These are phyloP conservation scores for Chelonia mydas DNA, from an alignment of 2,797 vertebrate species.

Conservation along the genomic window DNA sequence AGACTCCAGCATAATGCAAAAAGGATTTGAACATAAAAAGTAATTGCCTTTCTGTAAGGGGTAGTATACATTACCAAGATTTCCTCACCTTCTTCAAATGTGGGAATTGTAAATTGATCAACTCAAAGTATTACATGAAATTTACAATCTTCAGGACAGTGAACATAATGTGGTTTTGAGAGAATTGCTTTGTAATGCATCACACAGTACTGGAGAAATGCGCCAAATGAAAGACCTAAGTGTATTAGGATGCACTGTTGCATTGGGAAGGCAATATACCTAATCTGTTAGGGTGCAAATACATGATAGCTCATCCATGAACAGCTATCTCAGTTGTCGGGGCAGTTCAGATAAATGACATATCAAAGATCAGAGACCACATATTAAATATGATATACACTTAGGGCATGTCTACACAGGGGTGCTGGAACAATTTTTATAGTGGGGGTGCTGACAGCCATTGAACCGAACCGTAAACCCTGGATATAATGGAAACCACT, in stretches of 20 bases:
- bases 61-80: neutral
- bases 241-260: neutral
- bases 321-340: neutral
- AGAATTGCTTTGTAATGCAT: neutral
- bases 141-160: conserved; percentile 4
- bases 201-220: neutral
- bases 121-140: conserved; percentile 23
- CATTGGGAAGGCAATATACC: neutral
- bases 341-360: neutral
- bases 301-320: neutral
- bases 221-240: neutral
- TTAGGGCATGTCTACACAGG: neutral
- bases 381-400: neutral
- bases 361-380: neutral
- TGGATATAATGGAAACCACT: no score
- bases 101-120: conserved; percentile 51
- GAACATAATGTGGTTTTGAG: neutral
- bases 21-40: conserved; percentile 34
- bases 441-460: no score
- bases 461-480: no score
- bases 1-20: conserved; percentile 10
- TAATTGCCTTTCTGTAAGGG: conserved; percentile 46
- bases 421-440: no score
- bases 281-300: neutral
- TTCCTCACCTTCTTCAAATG: conserved; percentile 15